Percentiles rank a stretch among this genome's conserved stretches.
phyloP scores from a whole-genome alignment of 2,113 vertebrate genomes.

The Pterophyllum scalare region DNA sequence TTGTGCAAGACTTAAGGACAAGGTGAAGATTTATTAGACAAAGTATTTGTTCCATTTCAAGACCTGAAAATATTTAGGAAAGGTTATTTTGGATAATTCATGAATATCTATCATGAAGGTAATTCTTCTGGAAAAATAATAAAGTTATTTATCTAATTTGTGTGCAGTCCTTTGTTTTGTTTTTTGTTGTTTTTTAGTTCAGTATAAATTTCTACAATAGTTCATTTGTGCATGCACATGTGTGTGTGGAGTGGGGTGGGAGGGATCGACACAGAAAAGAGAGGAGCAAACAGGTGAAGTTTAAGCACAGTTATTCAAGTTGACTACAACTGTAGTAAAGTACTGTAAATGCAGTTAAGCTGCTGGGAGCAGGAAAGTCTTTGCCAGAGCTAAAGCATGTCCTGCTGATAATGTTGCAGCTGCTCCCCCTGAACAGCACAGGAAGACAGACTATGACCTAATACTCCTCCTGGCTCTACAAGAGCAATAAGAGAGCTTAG shows the following conservation, averaged over 20 bases:
- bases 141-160: too few species aligned
- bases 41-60: too few species aligned
- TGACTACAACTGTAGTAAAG: constrained; percentile 7
- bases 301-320: constrained; percentile 17
- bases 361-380: not conserved
- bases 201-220: too few species aligned
- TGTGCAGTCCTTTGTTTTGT: too few species aligned
- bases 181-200: too few species aligned
- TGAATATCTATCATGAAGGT: too few species aligned
- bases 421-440: not conserved
- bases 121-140: too few species aligned
- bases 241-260: not conserved
- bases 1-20: not conserved
- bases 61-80: too few species aligned
- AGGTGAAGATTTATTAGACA: not conserved
- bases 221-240: too few species aligned
- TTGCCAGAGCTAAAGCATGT: not conserved
- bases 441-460: not conserved
- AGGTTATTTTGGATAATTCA: too few species aligned
- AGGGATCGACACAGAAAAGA: not conserved
- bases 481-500: not conserved
- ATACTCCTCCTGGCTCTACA: not conserved
- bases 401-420: constrained; percentile 5
- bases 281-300: not conserved
- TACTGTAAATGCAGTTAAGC: not conserved